Evolutionary conservation across 2,797 vertebrate genomes (phyloP).

Genomic region (Anomalospiza imberbis): DNA sequence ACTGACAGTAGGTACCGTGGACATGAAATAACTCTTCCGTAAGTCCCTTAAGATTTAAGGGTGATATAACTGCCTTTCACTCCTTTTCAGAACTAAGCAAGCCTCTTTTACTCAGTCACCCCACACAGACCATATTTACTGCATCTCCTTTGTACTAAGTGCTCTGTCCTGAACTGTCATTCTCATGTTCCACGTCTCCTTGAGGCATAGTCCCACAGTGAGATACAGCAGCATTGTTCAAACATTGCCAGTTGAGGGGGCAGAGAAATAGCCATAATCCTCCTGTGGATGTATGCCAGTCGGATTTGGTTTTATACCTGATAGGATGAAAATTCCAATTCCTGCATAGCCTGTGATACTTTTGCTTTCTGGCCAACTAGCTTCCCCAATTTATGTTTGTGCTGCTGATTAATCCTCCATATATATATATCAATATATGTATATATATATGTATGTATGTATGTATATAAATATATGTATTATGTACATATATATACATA

Average conservation of each 20-base stretch:
- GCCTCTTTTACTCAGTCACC: not conserved
- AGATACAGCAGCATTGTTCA: not conserved
- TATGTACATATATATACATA: too few relatives aligned
- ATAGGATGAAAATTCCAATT: not conserved
- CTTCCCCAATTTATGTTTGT: not conserved
- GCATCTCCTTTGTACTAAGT: not conserved
- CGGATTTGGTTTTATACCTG: rapidly evolving
- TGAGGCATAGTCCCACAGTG: not conserved
- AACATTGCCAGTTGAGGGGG: not conserved
- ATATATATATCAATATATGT: too few relatives aligned
- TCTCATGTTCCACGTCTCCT: not conserved
- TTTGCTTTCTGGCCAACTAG: not conserved
- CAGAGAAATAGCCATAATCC: not conserved
- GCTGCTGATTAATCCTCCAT: not conserved
- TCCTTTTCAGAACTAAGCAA: not conserved
- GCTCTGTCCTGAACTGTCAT: not conserved
- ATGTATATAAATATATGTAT: rapidly evolving
- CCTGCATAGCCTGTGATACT: not conserved
- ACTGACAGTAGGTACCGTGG: not conserved
- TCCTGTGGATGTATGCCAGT: not conserved
- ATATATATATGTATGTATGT: too few relatives aligned
- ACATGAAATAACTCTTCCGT: not conserved
- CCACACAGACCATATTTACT: not conserved
- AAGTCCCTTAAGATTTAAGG: not conserved
- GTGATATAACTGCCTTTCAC: not conserved